phyloP scores from a whole-genome alignment of 1,140 invertebrate species.

The Pachypsylla venusta region DNA sequence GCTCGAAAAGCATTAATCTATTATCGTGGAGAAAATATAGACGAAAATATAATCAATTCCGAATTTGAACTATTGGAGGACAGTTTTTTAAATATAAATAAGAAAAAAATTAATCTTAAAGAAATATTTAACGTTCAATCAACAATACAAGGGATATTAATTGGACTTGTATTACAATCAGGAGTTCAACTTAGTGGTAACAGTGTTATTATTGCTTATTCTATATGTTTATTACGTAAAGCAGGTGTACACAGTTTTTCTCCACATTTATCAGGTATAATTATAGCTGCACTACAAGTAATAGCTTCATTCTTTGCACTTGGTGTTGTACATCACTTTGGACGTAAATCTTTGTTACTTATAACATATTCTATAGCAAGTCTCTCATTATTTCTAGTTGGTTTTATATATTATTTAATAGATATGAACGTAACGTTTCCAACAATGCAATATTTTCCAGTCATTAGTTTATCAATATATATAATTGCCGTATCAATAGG shows the following conservation, averaged over 20 bases:
- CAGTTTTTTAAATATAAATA: not conserved
- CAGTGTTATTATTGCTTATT: constrained; percentile 1
- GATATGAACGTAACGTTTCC: not conserved
- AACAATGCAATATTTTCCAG: constrained; percentile 11
- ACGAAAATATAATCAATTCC: not conserved
- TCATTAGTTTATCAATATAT: constrained; percentile 14
- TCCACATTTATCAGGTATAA: not conserved
- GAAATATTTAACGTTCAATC: not conserved
- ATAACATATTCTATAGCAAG: not conserved
- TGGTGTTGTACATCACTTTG: not conserved
- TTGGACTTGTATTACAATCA: not conserved
- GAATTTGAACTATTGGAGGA: not conserved
- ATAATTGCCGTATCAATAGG: constrained; percentile 7
- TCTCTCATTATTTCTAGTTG: not conserved
- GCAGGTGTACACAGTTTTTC: not conserved
- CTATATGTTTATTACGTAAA: not conserved
- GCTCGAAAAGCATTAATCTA: not conserved
- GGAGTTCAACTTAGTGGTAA: not conserved
- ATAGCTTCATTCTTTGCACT: not conserved
- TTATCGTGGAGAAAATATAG: not conserved
- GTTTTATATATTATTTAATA: not conserved
- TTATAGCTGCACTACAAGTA: not conserved
- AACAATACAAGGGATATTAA: not conserved
- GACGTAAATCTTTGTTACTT: not conserved
- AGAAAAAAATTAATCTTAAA: not conserved